Conservation (phyloP, 1,140 invertebrate species). For the Polyergus mexicanus region DNA sequence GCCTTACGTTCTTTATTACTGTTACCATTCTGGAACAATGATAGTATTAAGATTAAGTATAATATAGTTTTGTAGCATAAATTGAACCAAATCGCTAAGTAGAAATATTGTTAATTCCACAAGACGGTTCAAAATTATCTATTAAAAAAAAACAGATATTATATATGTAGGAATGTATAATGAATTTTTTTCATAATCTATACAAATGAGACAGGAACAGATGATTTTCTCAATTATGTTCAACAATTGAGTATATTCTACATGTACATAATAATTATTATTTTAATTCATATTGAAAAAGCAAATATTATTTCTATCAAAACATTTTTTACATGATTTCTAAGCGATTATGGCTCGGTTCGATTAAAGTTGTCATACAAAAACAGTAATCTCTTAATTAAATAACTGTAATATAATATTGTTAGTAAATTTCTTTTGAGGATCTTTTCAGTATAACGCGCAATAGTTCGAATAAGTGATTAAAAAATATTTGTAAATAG, state of each 20-base stretch:
- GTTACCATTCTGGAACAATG: slow-evolving; percentile 46
- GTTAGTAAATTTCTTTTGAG: not conserved
- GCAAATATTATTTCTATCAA: not conserved
- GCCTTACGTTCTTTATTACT: slow-evolving; percentile 29
- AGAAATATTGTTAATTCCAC: slow-evolving; percentile 23
- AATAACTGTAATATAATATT: not conserved
- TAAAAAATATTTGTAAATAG: slow-evolving; percentile 50
- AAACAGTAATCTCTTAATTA: not conserved
- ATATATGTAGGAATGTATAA: not conserved
- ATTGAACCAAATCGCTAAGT: not conserved
- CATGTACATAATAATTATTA: not conserved
- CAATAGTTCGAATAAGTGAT: slow-evolving; percentile 31
- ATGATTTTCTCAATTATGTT: not conserved
- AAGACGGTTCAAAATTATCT: not conserved
- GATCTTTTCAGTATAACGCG: not conserved
- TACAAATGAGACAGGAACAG: not conserved
- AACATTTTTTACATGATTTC: not conserved
- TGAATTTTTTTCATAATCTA: slow-evolving; percentile 6
- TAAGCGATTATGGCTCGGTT: not conserved
- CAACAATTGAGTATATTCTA: not conserved
- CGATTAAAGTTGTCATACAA: not conserved
- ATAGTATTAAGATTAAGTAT: slow-evolving; percentile 29
- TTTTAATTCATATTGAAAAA: not conserved
- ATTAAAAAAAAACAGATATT: not conserved
- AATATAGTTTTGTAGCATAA: not conserved